Evolutionary conservation across 2,113 vertebrate genomes (phyloP).

Genomic region (Poecilia latipinna): DNA sequence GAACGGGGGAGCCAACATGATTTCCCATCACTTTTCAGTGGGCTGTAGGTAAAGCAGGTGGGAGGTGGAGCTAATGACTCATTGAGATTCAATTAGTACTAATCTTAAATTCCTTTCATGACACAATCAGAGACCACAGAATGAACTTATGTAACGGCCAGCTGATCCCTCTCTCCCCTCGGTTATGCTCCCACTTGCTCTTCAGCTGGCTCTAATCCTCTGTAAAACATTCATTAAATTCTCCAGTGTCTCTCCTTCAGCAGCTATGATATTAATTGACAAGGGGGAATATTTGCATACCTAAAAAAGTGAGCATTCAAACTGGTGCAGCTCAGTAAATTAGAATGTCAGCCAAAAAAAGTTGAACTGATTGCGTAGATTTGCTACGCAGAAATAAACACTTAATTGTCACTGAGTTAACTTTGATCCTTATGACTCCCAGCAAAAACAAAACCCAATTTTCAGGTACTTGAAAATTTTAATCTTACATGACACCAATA

Average conservation of each 20-base stretch:
- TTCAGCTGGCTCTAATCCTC: constrained; percentile 10
- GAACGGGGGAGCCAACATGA: constrained; percentile 20
- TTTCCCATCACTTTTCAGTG: constrained; percentile 45
- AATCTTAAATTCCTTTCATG: constrained; percentile 10
- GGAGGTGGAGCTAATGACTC: constrained; percentile 29
- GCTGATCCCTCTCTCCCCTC: constrained; percentile 1
- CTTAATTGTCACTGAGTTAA: neutral
- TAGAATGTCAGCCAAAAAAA: neutral
- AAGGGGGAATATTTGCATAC: neutral
- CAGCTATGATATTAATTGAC: neutral
- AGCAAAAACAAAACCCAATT: neutral
- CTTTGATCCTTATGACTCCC: neutral
- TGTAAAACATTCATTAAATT: constrained; percentile 11
- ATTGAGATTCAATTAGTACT: constrained; percentile 20
- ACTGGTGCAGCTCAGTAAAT: neutral
- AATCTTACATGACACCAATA: neutral
- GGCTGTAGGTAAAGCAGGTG: constrained; percentile 25
- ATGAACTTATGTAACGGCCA: constrained; percentile 11
- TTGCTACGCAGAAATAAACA: neutral
- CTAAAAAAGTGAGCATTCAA: neutral
- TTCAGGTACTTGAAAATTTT: neutral
- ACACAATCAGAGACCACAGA: constrained; percentile 10
- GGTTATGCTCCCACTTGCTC: constrained; percentile 8
- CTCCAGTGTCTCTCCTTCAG: neutral
- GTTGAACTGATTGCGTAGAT: neutral